phyloP scores from a whole-genome alignment of 2,888 invertebrate species.

The Brenthis daphne region DNA sequence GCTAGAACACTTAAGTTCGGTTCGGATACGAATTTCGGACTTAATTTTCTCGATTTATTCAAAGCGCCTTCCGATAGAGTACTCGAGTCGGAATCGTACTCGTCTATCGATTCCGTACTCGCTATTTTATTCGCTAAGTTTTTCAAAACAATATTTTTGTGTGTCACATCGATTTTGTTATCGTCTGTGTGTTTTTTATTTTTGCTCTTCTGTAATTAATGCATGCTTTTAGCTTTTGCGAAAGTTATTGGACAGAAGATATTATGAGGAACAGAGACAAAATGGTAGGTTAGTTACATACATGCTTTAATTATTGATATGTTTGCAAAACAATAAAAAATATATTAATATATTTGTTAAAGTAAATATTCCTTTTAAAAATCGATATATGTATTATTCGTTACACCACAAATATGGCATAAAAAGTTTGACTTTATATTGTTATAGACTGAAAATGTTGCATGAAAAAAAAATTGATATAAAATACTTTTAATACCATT shows the following conservation, averaged over 20 bases:
- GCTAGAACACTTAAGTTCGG: slow-evolving; percentile 69
- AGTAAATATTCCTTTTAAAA: not conserved
- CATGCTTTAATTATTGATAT: slow-evolving; percentile 25
- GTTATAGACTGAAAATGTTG: no score
- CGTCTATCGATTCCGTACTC: slow-evolving; percentile 62
- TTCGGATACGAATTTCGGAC: slow-evolving; percentile 77
- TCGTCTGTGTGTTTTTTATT: slow-evolving; percentile 66
- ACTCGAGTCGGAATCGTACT: slow-evolving; percentile 71
- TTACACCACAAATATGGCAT: no score
- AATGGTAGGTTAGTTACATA: slow-evolving; percentile 34
- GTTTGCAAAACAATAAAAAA: slow-evolving; percentile 16
- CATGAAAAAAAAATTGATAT: no score
- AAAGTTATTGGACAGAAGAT: slow-evolving; percentile 39
- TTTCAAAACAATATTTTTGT: slow-evolving; percentile 73
- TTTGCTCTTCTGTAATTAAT: slow-evolving; percentile 71
- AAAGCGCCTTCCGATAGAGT: slow-evolving; percentile 73
- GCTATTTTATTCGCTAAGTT: slow-evolving; percentile 74
- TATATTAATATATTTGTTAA: not conserved
- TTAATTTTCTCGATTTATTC: slow-evolving; percentile 60
- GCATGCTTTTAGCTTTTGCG: slow-evolving; percentile 35
- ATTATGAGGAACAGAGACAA: slow-evolving; percentile 53
- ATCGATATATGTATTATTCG: not conserved
- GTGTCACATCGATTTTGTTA: slow-evolving; percentile 65
- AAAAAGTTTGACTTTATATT: no score
- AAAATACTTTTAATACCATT: not conserved